phyloP scores from a whole-genome alignment of 1,140 invertebrate species.

The Pogonomyrmex barbatus region DNA sequence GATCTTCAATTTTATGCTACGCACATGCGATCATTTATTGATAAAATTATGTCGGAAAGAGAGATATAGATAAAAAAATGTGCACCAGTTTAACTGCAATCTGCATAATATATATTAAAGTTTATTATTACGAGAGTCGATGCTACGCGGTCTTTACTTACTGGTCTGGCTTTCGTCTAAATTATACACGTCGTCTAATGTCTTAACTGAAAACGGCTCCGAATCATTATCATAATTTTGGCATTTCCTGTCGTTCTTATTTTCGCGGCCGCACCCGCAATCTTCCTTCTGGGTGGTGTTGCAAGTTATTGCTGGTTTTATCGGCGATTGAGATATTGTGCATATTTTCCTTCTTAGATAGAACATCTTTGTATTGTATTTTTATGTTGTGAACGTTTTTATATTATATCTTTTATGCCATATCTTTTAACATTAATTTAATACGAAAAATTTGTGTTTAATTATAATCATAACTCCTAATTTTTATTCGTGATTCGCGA shows the following conservation, averaged over 20 bases:
- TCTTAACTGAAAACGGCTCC: conserved; percentile 85
- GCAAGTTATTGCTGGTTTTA: conserved; percentile 83
- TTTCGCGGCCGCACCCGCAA: conserved; percentile 79
- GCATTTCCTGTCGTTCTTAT: conserved; percentile 82
- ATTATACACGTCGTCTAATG: conserved; percentile 85
- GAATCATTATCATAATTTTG: conserved; percentile 86
- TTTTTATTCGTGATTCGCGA: neutral
- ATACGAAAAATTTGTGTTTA: neutral
- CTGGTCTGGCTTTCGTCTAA: conserved; percentile 81
- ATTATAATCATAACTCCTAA: neutral
- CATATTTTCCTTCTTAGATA: conserved; percentile 34
- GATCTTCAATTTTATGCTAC: conserved; percentile 54
- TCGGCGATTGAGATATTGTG: conserved; percentile 83
- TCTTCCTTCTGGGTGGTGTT: conserved; percentile 84
- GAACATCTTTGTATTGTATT: neutral
- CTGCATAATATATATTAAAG: conserved; percentile 84
- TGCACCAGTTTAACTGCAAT: conserved; percentile 72
- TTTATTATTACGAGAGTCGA: conserved; percentile 82
- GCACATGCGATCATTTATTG: conserved; percentile 52
- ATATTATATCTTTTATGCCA: neutral
- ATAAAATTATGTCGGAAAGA: conserved; percentile 62
- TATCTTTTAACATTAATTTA: conserved; percentile 22
- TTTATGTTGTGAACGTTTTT: conserved; percentile 2
- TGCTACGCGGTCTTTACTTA: conserved; percentile 81
- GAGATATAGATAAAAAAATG: conserved; percentile 66